Evolutionary conservation across 2,888 invertebrate species (phyloP).

Genomic region (Luperina testacea): DNA sequence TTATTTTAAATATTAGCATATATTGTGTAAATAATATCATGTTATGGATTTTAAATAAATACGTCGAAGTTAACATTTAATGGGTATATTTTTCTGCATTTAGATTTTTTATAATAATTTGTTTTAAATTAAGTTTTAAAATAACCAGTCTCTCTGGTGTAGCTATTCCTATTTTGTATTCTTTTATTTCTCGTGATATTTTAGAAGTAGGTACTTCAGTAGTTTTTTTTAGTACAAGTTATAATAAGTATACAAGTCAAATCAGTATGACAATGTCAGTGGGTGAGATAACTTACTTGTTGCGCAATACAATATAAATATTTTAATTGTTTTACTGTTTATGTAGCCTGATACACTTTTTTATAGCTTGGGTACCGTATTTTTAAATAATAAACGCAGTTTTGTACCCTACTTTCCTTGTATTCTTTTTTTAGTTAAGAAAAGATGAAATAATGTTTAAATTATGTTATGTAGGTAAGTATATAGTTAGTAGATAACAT

Average conservation of each 20-base stretch:
- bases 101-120: not conserved
- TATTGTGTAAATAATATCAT: too few species aligned
- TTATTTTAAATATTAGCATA: too few species aligned
- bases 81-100: not conserved
- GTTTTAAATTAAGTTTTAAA: not conserved
- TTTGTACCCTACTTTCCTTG: not conserved
- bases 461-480: not conserved
- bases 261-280: conserved; percentile 42
- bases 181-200: not conserved
- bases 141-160: not conserved
- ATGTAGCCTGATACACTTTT: conserved; percentile 25
- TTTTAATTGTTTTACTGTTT: conserved; percentile 8
- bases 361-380: not conserved
- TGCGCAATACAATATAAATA: conserved; percentile 19
- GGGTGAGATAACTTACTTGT: conserved; percentile 22
- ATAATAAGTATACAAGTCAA: not conserved
- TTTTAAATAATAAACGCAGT: not conserved
- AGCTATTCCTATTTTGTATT: not conserved
- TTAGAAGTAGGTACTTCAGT: too few species aligned
- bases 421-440: not conserved
- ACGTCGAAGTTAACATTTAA: too few species aligned
- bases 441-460: not conserved
- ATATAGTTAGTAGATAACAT: not conserved
- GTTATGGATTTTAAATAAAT: too few species aligned
- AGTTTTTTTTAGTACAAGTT: not conserved